These are phyloP conservation scores for Drosophila affinis DNA, from an alignment of 2,888 invertebrate species.

Conservation along the genomic window DNA sequence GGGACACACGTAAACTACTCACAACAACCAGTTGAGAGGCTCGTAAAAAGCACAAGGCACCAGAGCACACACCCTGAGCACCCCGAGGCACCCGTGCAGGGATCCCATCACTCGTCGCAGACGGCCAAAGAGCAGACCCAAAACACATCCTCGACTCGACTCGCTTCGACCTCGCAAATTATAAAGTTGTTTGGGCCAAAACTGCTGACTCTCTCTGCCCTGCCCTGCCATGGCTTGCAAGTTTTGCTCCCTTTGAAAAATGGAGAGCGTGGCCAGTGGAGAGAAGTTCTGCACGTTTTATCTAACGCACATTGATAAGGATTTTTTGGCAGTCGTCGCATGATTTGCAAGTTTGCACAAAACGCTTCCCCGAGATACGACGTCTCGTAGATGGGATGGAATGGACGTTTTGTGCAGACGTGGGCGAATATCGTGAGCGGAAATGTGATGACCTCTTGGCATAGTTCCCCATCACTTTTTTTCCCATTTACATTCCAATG, in stretches of 20 bases:
- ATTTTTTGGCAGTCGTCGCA: slow-evolving; percentile 73
- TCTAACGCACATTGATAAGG: slow-evolving; percentile 75
- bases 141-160: slow-evolving; percentile 57
- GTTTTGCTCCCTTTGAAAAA: slow-evolving; percentile 59
- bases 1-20: slow-evolving; percentile 63
- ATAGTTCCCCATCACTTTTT: slow-evolving; percentile 13
- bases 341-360: slow-evolving; percentile 78
- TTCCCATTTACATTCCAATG: slow-evolving; percentile 28
- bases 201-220: slow-evolving; percentile 54
- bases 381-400: slow-evolving; percentile 27
- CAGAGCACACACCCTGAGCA: not conserved
- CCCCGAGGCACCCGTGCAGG: not conserved
- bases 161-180: slow-evolving; percentile 63
- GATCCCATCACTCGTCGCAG: not conserved
- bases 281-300: slow-evolving; percentile 68
- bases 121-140: slow-evolving; percentile 27
- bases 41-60: slow-evolving; percentile 68
- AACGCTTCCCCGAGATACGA: slow-evolving; percentile 38
- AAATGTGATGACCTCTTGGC: slow-evolving; percentile 38
- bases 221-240: slow-evolving; percentile 54
- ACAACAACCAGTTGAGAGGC: slow-evolving; percentile 72
- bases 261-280: slow-evolving; percentile 25
- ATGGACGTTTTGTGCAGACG: slow-evolving; percentile 66
- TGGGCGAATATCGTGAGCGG: slow-evolving; percentile 49
- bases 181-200: slow-evolving; percentile 75